These are phyloP conservation scores for Drosophila tanythrix DNA, from an alignment of 2,888 invertebrate genomes.

Conservation along the genomic window DNA sequence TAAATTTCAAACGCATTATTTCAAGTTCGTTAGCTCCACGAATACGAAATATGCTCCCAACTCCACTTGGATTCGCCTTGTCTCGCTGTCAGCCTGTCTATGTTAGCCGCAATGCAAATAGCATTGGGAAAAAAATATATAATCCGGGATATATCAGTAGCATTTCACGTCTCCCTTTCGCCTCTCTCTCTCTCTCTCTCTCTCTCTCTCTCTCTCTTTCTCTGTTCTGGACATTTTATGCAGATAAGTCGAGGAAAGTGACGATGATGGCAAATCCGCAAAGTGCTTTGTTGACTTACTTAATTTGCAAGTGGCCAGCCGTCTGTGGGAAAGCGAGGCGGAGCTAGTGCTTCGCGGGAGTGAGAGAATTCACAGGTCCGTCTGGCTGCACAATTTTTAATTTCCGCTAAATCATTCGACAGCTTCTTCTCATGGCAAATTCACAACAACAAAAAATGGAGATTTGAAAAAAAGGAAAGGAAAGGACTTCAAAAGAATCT, in stretches of 20 bases:
- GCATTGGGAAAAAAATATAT: conserved; percentile 56
- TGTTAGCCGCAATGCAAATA: conserved; percentile 74
- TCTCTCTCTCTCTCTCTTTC: conserved; percentile 6
- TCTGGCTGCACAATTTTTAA: conserved; percentile 70
- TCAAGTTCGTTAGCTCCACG: conserved; percentile 84
- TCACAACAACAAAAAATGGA: conserved; percentile 32
- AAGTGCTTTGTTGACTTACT: conserved; percentile 80
- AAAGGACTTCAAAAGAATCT: conserved; percentile 64
- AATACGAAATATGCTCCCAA: conserved; percentile 73
- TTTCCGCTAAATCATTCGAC: conserved; percentile 65
- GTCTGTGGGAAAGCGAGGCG: not conserved
- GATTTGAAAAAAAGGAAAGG: conserved; percentile 5
- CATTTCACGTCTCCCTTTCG: conserved; percentile 5
- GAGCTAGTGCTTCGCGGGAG: not conserved
- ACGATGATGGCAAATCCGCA: conserved; percentile 69
- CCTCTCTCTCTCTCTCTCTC: not conserved
- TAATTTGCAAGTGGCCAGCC: conserved; percentile 69
- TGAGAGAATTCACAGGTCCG: conserved; percentile 15
- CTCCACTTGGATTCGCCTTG: not conserved
- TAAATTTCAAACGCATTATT: conserved; percentile 84
- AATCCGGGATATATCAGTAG: conserved; percentile 42
- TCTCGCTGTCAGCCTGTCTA: conserved; percentile 20
- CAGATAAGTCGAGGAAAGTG: conserved; percentile 68
- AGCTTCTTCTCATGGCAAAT: conserved; percentile 51
- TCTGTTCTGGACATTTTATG: conserved; percentile 53